A percentile compares a stretch with the other conserved stretches of the same genome.
These are phyloP conservation scores for Leptodactylus fuscus DNA, from an alignment of 2,113 vertebrate species.

Conservation along the genomic window DNA sequence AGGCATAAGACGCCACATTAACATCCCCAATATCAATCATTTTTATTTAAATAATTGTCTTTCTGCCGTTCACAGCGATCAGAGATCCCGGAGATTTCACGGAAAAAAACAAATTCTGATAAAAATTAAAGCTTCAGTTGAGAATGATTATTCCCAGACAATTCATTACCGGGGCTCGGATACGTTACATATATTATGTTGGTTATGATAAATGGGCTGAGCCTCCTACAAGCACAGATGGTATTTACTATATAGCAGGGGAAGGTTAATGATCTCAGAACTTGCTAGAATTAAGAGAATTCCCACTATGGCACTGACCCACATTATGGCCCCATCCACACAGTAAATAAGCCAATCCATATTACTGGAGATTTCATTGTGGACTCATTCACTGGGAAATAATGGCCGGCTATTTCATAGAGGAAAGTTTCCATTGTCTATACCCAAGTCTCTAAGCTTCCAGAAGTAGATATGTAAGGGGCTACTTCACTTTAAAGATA, in stretches of 20 bases:
- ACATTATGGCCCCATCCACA: background rate
- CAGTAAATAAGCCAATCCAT: background rate
- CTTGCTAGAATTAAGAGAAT: background rate
- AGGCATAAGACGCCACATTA: conserved; percentile 47
- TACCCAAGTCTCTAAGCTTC: background rate
- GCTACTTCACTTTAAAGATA: background rate
- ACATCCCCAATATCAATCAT: conserved; percentile 41
- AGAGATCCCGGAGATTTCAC: conserved; percentile 21
- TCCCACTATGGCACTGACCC: conserved; percentile 40
- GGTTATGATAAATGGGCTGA: conserved; percentile 29
- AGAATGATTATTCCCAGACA: conserved; percentile 51
- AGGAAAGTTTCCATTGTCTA: background rate
- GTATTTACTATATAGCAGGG: conserved; percentile 38
- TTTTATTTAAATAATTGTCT: conserved; percentile 55
- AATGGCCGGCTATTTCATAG: too few species aligned
- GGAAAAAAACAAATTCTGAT: conserved; percentile 25
- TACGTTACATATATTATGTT: conserved; percentile 53
- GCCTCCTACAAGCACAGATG: conserved; percentile 39
- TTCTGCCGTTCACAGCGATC: conserved; percentile 18
- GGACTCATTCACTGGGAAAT: conserved; percentile 4
- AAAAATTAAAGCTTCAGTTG: background rate
- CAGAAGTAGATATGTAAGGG: background rate
- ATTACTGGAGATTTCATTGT: background rate
- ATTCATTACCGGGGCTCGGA: conserved; percentile 42
- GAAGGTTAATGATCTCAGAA: conserved; percentile 44